Percentiles rank a stretch among this genome's conserved stretches.
phyloP scores from a whole-genome alignment of 2,113 vertebrate genomes.

The Pteropus alecto region DNA sequence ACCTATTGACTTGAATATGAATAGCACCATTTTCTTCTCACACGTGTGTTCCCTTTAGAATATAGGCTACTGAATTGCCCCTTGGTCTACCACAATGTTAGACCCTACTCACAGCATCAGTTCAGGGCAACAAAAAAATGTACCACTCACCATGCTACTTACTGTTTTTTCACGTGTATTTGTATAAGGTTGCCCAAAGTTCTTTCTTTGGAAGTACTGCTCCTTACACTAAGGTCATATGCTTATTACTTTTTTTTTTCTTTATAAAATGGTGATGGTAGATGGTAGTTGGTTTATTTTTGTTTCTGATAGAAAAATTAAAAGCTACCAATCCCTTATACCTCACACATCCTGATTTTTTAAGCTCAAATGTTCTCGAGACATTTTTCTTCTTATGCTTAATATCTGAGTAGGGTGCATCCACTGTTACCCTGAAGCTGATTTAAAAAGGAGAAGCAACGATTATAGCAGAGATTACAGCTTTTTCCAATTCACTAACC shows the following conservation, averaged over 20 bases:
- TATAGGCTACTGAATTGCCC: background rate
- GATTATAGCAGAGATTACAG: background rate
- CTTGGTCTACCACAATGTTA: background rate
- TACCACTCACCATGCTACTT: background rate
- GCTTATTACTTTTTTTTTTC: background rate
- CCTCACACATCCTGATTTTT: background rate
- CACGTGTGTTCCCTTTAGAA: background rate
- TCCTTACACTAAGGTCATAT: background rate
- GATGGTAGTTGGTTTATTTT: background rate
- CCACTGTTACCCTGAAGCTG: background rate
- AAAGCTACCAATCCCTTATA: background rate
- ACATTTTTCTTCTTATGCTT: background rate
- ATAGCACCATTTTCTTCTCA: background rate
- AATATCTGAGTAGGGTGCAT: background rate
- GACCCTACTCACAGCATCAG: background rate
- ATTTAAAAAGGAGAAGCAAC: background rate
- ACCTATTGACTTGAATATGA: background rate
- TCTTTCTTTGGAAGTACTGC: background rate
- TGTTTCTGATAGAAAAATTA: background rate
- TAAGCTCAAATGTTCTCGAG: background rate
- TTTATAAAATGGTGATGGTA: background rate
- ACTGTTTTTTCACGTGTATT: background rate
- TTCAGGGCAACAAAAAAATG: background rate
- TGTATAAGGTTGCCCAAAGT: background rate
- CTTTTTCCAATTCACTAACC: background rate